A percentile compares a stretch with the other conserved stretches of the same genome.
Evolutionary conservation across 1,140 invertebrate species (phyloP).

Genomic region (Heliconius hewitsoni): DNA sequence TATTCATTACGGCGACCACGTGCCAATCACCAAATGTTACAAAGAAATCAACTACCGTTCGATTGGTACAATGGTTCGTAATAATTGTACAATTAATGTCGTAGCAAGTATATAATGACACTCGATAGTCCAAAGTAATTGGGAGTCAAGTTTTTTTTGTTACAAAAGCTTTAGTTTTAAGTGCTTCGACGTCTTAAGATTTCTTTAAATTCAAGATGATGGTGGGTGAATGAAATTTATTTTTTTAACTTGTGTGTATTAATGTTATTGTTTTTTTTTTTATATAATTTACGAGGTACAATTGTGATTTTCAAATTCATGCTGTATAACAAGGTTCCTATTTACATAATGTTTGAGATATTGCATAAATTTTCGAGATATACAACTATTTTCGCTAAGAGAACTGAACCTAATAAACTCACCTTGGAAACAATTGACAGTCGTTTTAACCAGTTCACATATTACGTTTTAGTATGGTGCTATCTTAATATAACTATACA

Average conservation of each 20-base stretch:
- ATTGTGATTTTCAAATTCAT: too few species aligned
- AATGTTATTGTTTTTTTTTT: not conserved
- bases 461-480: not conserved
- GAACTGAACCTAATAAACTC: too few species aligned
- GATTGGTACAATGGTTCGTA: slow-evolving; percentile 70
- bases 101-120: slow-evolving; percentile 61
- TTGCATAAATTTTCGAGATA: too few species aligned
- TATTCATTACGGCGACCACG: slow-evolving; percentile 56
- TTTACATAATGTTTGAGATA: too few species aligned
- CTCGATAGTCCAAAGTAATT: slow-evolving; percentile 68
- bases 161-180: slow-evolving; percentile 6
- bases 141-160: slow-evolving; percentile 61
- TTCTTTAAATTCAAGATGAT: not conserved
- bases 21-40: slow-evolving; percentile 67
- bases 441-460: not conserved
- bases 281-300: too few species aligned
- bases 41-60: slow-evolving; percentile 76
- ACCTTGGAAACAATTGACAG: too few species aligned
- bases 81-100: slow-evolving; percentile 79
- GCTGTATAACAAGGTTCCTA: too few species aligned
- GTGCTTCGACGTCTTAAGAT: not conserved
- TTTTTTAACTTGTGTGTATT: not conserved
- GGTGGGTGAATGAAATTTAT: not conserved
- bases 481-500: not conserved
- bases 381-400: too few species aligned